Evolutionary conservation across 2,888 invertebrate genomes (phyloP), one percentile per base, ranked within the genome.

Genomic region (Cinara cedri): DNA sequence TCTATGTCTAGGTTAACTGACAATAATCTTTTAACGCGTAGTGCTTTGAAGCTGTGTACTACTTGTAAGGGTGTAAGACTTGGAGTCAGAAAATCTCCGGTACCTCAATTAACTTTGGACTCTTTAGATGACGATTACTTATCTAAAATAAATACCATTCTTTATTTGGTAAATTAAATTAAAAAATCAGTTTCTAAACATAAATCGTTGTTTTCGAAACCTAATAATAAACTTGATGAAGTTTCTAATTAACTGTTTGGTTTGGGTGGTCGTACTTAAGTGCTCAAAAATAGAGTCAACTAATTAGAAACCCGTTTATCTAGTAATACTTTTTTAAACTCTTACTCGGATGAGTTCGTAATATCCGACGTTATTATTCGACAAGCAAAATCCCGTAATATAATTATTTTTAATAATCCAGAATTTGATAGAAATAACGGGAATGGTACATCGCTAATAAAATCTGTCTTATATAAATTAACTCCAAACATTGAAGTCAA

Each of bases 321-420:
- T 51, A 70, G 0, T 54, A 6, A n/a, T n/a, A n/a, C n/a, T n/a
- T n/a, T n/a, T n/a, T n/a, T n/a, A 55, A 54, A 21, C 54, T 8
- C 55, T 21, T 70, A 10, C 13, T 34, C 54, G n/a, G 42, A 71
- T 1, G 71, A 71, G 19, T 11, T 49, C 8, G 8, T 63, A 14
- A 34, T 63, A 60, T 60, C 24, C 9, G 60, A 60, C 14, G 34
- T 49, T 9, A 13, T 70, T 54, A 54, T 54, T 70, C 8, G n/a
- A 44, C 54, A 70, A 19, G 6, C 54, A 54, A 54, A 26, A 51
- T 51, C 34, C 11, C 70, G 70, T 34, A 70, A 70, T 34, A n/a
- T 70, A 34, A 70, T 70, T 51, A 14, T 54, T 54, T 54, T 70
- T 70, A 70, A 70, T 70, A 54, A 8, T 34, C 14, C 54, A 11